phyloP scores from a whole-genome alignment of 2,888 invertebrate species.

The Caenorhabditis sp. region DNA sequence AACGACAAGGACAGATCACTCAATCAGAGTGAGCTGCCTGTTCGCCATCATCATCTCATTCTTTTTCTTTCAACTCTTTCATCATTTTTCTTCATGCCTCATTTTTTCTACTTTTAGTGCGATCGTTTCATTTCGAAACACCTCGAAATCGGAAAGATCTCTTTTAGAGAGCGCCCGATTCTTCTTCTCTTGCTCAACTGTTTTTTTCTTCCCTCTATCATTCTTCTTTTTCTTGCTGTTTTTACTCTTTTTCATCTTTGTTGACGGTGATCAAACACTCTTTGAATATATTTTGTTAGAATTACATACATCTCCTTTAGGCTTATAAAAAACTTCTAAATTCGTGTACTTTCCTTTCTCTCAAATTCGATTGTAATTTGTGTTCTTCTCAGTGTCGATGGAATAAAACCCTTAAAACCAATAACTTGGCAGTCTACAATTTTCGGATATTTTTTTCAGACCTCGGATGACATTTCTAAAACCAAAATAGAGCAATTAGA shows the following conservation, averaged over 20 bases:
- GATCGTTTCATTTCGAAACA: constrained; percentile 62
- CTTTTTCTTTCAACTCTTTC: constrained; percentile 47
- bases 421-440: background rate
- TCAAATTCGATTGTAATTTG: constrained; percentile 54
- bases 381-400: constrained; percentile 54
- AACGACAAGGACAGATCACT: constrained; percentile 23
- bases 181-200: constrained; percentile 29
- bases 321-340: constrained; percentile 53
- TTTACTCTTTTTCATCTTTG: constrained; percentile 29
- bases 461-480: too few species aligned
- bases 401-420: constrained; percentile 40
- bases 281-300: constrained; percentile 30
- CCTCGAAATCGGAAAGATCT: constrained; percentile 62
- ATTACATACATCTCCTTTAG: constrained; percentile 44
- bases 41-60: constrained; percentile 55
- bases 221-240: constrained; percentile 9
- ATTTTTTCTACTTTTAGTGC: constrained; percentile 41
- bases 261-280: constrained; percentile 48
- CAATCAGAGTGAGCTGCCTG: constrained; percentile 27
- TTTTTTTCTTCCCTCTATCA: background rate
- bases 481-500: too few species aligned
- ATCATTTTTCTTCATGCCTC: constrained; percentile 35
- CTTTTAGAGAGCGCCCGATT: constrained; percentile 57
- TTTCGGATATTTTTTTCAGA: background rate
- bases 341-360: constrained; percentile 60